Percentiles rank a stretch among this genome's conserved stretches.
Conservation (phyloP, 2,797 vertebrate genomes). For the Phalloptychus januarius region DNA sequence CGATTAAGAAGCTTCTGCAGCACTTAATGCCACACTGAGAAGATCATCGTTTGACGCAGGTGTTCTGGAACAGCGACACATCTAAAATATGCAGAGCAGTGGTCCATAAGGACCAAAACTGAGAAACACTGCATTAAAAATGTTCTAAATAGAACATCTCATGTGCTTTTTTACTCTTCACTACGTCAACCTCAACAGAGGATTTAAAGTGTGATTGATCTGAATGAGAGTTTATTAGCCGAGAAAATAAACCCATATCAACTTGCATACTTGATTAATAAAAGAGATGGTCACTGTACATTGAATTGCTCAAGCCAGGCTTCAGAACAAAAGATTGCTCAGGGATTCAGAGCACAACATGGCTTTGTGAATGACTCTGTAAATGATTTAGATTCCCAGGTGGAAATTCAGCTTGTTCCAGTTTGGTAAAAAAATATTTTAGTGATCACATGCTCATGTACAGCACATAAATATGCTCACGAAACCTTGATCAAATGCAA, state of each 20-base stretch:
- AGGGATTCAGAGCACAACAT: constrained; percentile 50
- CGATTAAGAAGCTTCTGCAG: too few relatives aligned
- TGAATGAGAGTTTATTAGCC: constrained; percentile 14
- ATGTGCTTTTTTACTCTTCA: background rate
- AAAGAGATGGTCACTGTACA: constrained; percentile 51
- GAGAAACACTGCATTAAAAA: background rate
- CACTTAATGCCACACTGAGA: too few relatives aligned
- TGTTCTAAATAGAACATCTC: background rate
- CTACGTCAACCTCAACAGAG: constrained; percentile 3
- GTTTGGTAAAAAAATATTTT: constrained; percentile 44
- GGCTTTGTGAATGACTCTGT: constrained; percentile 62
- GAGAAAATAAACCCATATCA: constrained; percentile 42
- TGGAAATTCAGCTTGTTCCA: constrained; percentile 53
- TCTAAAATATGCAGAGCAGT: too few relatives aligned
- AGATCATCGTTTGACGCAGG: too few relatives aligned
- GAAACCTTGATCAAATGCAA: background rate
- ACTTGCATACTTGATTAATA: constrained; percentile 52
- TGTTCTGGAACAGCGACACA: too few relatives aligned
- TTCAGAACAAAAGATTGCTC: constrained; percentile 54
- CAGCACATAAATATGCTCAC: background rate
- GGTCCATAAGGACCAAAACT: too few relatives aligned
- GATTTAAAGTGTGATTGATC: constrained; percentile 13
- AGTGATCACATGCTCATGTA: constrained; percentile 10
- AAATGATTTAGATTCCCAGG: constrained; percentile 72
- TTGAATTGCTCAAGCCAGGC: constrained; percentile 46